Percentiles rank a stretch among this genome's conserved stretches.
Conservation (phyloP, 2,113 vertebrate genomes). For the Labeo rohita region DNA sequence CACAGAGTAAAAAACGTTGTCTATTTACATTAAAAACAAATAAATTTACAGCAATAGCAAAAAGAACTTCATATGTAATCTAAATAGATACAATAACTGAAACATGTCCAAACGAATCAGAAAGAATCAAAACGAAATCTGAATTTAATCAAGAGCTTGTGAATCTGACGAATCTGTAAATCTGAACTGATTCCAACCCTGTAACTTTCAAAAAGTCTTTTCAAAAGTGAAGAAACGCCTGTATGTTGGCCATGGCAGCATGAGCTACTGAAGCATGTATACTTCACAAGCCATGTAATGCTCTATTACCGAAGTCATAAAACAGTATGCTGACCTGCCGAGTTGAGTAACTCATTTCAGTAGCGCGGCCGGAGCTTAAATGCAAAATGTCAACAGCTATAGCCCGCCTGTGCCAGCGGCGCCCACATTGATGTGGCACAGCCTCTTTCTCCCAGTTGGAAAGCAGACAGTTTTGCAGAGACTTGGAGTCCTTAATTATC, state of each 20-base stretch:
- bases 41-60: not conserved
- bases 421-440: conserved; percentile 78
- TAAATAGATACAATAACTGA: not conserved
- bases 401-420: conserved; percentile 70
- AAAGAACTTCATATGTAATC: not conserved
- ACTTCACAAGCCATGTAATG: not conserved
- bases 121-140: not conserved
- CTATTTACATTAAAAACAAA: not conserved
- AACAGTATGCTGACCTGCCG: conserved; percentile 10
- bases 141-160: no score
- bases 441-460: conserved; percentile 76
- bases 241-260: not conserved
- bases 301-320: conserved; percentile 5
- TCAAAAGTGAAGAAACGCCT: not conserved
- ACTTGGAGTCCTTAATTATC: conserved; percentile 81
- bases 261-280: not conserved
- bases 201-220: not conserved
- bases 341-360: conserved; percentile 75
- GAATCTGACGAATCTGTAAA: not conserved
- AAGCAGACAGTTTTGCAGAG: conserved; percentile 79
- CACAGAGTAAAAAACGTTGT: not conserved
- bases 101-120: not conserved
- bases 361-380: conserved; percentile 56
- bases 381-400: conserved; percentile 74
- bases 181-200: not conserved